Base-by-base conservation (phyloP, 2,113 vertebrate genomes). In the Xerus inauris region DNA sequence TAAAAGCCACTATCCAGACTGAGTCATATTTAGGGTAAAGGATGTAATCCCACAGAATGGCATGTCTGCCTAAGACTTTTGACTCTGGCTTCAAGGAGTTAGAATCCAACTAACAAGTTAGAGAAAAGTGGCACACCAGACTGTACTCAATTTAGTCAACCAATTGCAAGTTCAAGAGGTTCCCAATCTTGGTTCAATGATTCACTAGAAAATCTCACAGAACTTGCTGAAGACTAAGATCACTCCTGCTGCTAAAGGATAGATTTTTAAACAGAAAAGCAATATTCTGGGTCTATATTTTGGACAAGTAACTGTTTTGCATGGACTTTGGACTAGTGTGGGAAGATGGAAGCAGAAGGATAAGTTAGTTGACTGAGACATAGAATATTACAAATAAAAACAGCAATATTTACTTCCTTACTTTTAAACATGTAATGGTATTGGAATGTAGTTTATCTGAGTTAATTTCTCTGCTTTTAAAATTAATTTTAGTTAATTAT, bases 401-500 rank as follows among this genome's bases (percentile, higher is more conserved):
- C 51, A 45, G 14, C 11, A 82, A 30, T 80, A 95, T 97, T 94
- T 97, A 64, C 28, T 94, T 96, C 71, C 38, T 97, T 96, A 86
- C 89, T 97, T 97, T 72, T 95, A 85, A 95, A 81, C 86, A 35
- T 93, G 47, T 80, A 88, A 91, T 57, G 77, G n/a, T 57, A 28
- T 84, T 92, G 57, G 92, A 94, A 95, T 95, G 12, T 92, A 65
- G 49, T 98, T 98, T 98, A 97, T 98, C 87, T 98, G 96, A 98
- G 91, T 97, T 97, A 95, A 97, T 98, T 97, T 98, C 90, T 98
- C 94, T 96, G 95, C 97, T 98, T 98, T 98, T 95, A 97, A 98
- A 98, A 98, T 98, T 96, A 97, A 96, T 98, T 97, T 98, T 98
- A 96, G 89, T 91, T 97, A 98, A 98, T 98, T 98, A 96, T 97